Base-by-base conservation (phyloP, 2,888 invertebrate genomes). In the Terebella lapidaria region DNA sequence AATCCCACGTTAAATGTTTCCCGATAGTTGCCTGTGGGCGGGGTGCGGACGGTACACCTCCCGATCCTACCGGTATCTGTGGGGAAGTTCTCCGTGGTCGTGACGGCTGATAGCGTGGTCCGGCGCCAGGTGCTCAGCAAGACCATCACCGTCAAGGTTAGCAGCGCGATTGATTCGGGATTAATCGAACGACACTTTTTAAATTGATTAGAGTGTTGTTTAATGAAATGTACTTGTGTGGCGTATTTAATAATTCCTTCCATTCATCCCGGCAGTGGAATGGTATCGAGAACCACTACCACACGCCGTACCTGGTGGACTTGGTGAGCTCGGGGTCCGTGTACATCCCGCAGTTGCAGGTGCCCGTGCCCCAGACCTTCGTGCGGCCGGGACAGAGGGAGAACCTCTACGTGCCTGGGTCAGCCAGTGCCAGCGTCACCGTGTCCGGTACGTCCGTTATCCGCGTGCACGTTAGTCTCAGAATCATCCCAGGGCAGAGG, bases 261-360 rank as follows among this genome's bases (percentile, higher is more conserved):
- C n/a, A n/a, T n/a, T n/a, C n/a, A n/a, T n/a, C n/a, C n/a, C n/a
- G n/a, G n/a, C 71, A 77, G 79, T 72, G 72, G 61, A 94, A 96
- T 80, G 96, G 96, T 18, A 82, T 95, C 1, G 90, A 92, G 0
- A 94, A 94, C 73, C 86, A 90, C 80, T 87, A 92, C 0, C 95
- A 96, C 83, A 93, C 94, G 69, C 91, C 95, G 0, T 87, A 93
- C 52, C 84, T 96, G 0, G 83, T 96, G 10, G 95, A 96, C 84
- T 84, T 96, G 61, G 94, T 93, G 66, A 94, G 90, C 81, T 71
- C 70, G 57, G 75, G 74, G 15, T 74, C 94, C 0, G 91, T 91
- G 80, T 89, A 91, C 57, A 89, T 94, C 83, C 94, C 94, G 72
- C 94, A 94, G 80, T 89, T 95, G 87, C 93, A 95, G 82, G 91